A percentile compares a stretch with the other conserved stretches of the same genome.
These are phyloP conservation scores for Champsocephalus esox DNA, from an alignment of 2,797 vertebrate genomes.

Conservation along the genomic window DNA sequence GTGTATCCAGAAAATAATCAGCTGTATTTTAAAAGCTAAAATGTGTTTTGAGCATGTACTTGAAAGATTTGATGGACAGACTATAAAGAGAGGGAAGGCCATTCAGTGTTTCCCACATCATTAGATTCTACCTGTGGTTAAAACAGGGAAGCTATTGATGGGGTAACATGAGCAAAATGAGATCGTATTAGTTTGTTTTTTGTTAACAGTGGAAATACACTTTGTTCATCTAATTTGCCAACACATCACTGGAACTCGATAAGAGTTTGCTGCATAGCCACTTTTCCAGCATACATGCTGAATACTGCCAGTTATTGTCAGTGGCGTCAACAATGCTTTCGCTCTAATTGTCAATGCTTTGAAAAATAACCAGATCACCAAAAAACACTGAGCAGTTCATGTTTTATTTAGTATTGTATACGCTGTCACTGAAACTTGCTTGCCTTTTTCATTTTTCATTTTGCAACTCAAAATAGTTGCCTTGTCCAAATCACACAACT, in stretches of 20 bases:
- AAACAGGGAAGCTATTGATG: no score
- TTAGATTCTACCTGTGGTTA: no score
- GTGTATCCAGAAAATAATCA: not conserved
- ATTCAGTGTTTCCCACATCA: no score
- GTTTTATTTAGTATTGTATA: conserved; percentile 36
- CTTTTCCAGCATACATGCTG: conserved; percentile 10
- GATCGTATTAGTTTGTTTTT: no score
- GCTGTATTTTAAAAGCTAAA: not conserved
- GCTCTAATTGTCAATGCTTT: conserved; percentile 24
- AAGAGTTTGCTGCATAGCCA: conserved; percentile 8
- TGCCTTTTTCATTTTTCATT: conserved; percentile 10
- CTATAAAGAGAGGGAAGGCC: conserved; percentile 14
- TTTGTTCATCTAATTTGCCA: not conserved
- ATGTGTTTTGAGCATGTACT: conserved; percentile 6
- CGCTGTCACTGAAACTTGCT: conserved; percentile 9
- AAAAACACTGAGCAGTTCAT: not conserved
- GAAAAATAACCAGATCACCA: conserved; percentile 24
- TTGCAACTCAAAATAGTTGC: conserved; percentile 5
- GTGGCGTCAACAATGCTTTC: conserved; percentile 17
- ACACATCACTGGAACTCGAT: conserved; percentile 4
- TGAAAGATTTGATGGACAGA: not conserved
- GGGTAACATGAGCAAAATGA: no score
- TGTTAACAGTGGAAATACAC: not conserved
- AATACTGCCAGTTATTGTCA: conserved; percentile 14
- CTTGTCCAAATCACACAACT: conserved; percentile 2